phyloP scores from a whole-genome alignment of 2,797 vertebrate genomes.

The Fistularia tabacaria region DNA sequence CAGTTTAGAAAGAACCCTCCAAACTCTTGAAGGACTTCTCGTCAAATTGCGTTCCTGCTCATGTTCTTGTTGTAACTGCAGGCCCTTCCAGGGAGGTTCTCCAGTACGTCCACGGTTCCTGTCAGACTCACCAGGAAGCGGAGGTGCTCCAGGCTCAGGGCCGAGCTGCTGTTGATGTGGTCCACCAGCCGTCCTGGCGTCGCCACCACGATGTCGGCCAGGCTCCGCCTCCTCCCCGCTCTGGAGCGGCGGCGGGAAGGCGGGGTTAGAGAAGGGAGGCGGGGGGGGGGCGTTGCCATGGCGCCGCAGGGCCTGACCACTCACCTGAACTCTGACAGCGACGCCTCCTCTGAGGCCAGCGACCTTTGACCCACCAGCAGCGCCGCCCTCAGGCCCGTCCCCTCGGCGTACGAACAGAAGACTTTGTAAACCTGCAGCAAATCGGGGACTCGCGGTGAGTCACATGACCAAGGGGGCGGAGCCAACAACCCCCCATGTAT shows the following conservation, averaged over 20 bases:
- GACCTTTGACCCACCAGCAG: constrained; percentile 86
- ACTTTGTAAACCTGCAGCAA: constrained; percentile 84
- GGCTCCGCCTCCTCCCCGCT: constrained; percentile 66
- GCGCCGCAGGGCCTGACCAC: constrained; percentile 14
- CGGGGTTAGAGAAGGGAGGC: background rate
- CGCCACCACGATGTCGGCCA: constrained; percentile 90
- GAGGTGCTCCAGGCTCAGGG: constrained; percentile 84
- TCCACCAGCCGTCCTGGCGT: constrained; percentile 94
- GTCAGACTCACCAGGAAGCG: constrained; percentile 83
- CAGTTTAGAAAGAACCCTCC: background rate
- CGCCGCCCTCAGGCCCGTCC: constrained; percentile 80
- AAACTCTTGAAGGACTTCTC: background rate
- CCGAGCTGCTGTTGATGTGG: constrained; percentile 85
- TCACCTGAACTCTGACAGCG: constrained; percentile 82
- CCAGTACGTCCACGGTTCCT: background rate
- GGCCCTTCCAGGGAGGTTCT: too few relatives aligned
- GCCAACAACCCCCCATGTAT: background rate
- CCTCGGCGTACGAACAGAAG: constrained; percentile 83
- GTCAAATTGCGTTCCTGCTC: too few relatives aligned
- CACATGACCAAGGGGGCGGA: background rate
- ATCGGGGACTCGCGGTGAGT: background rate
- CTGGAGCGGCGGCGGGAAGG: constrained; percentile 35
- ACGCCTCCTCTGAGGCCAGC: constrained; percentile 82
- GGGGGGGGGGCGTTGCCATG: background rate
- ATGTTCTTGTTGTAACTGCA: too few relatives aligned